Conservation (phyloP, 1,140 invertebrate species). For the Olivierus martensii region DNA sequence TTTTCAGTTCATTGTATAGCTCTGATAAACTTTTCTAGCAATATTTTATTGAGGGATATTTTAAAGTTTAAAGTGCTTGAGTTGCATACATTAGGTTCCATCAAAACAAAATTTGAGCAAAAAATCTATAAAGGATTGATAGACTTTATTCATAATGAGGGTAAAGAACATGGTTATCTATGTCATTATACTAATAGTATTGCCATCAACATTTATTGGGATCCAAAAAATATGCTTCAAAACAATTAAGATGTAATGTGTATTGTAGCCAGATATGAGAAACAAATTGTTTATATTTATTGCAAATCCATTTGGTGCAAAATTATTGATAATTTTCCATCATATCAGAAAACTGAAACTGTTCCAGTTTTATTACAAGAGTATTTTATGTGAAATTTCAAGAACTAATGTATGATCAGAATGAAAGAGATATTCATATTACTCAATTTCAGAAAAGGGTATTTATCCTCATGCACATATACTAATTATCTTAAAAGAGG, state of each 20-base stretch:
- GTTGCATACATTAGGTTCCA: constrained; percentile 7
- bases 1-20: constrained; percentile 20
- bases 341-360: constrained; percentile 21
- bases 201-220: constrained; percentile 14
- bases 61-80: constrained; percentile 8
- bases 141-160: neutral
- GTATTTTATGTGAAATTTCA: constrained; percentile 32
- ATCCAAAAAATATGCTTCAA: constrained; percentile 10
- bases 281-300: constrained; percentile 33
- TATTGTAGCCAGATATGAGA: constrained; percentile 25
- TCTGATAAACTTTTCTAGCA: constrained; percentile 20
- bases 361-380: constrained; percentile 29
- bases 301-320: constrained; percentile 37
- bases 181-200: neutral
- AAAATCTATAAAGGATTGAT: constrained; percentile 7
- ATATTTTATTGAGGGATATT: constrained; percentile 17
- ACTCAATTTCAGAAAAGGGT: constrained; percentile 35
- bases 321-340: constrained; percentile 24
- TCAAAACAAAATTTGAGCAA: constrained; percentile 10
- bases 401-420: constrained; percentile 23
- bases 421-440: constrained; percentile 19
- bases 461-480: constrained; percentile 32
- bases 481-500: constrained; percentile 18
- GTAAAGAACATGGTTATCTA: neutral
- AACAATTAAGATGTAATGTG: constrained; percentile 26